Conservation (phyloP, 2,113 vertebrate genomes). For the Oryctolagus cuniculus region mOryCun1.1 NC_091440.1:10631001-10631500, state of each 20-base stretch:
- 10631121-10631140: neutral
- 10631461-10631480: neutral
- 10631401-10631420: neutral
- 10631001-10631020: neutral
- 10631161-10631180: neutral
- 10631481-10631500: too few species aligned
- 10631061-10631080: neutral
- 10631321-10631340: neutral
- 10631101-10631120: neutral
- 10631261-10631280: neutral
- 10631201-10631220: neutral
- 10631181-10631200: neutral
- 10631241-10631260: neutral
- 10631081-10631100: neutral
- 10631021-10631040: neutral
- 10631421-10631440: neutral
- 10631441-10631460: neutral
- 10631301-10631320: neutral
- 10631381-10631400: neutral
- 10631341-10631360: neutral
- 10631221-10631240: neutral
- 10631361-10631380: neutral
- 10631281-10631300: constrained; percentile 1
- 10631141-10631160: neutral
- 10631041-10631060: neutral